Evolutionary conservation across 1,140 invertebrate genomes (phyloP), one percentile per base, ranked within the genome.

Genomic region (Metaphire vulgaris): DNA sequence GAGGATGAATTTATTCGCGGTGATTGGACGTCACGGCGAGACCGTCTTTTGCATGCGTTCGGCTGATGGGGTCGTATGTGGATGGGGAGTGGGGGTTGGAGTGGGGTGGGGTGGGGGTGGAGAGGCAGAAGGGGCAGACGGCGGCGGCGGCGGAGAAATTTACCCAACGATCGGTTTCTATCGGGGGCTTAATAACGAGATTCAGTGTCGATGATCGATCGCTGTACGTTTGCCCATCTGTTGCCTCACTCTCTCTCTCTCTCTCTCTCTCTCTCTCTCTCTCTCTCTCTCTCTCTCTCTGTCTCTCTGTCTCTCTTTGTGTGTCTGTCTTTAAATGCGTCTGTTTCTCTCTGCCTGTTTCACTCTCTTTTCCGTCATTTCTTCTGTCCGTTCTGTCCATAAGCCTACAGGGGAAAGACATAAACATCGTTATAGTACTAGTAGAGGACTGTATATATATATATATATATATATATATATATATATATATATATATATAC

Each of bases 221-320:
- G 6, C 41, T 56, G 6, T 56, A 6, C 21, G 69, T 64, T 21
- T 30, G 28, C 33, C 31, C 31, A 14, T 74, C 30, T 65, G 21
- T 1, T 68, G 33, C 30, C 33, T 34, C 28, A 0, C 41, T 76
- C 32, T 34, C 56, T 26, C 32, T 66, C 72, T 67, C 30, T n/a
- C 30, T 67, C 31, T 67, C 32, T 56, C 30, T 74, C 65, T 74
- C 30, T 41, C 30, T 69, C 72, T 77, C 1, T 69, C 68, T 74
- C 41, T 74, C 68, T 64, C 1, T 74, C 76, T 77, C 1, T 56
- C 41, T 56, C 41, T 56, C 6, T 56, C 41, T 56, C 6, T 56
- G 6, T 56, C 41, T 56, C 6, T 56, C 41, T 56, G 41, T 56
- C 41, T 74, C 71, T 74, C 71, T 30, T 16, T 68, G 1, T 67